Base-by-base conservation (phyloP, 2,888 invertebrate genomes). In the Notocelia uddmanniana region DNA sequence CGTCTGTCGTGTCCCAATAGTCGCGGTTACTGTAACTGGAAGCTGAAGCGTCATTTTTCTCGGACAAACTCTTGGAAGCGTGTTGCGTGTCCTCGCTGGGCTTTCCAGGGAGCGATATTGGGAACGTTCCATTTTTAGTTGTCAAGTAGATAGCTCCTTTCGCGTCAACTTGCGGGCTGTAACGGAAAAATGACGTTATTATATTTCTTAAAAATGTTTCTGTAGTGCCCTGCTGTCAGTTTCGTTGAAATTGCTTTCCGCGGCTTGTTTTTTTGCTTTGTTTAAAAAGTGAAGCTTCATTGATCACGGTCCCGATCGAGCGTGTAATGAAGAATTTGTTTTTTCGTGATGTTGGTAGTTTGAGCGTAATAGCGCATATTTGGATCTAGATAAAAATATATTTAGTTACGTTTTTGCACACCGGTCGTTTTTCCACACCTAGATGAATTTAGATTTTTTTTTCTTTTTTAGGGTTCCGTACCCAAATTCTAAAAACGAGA, bases 101-200 rank as follows among this genome's bases (percentile, higher is more conserved):
- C 80, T 84, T 85, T 80, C 85, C 79, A 81, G 91, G 87, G 87
- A 93, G 86, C 85, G 87, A 85, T 91, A 93, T 92, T 90, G 93
- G 92, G 88, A 90, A 92, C 80, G 93, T 93, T 87, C 89, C 92
- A 88, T 93, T 93, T 87, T 91, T 89, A 81, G 91, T 91, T 81
- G 93, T 91, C 89, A 93, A 91, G 88, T 91, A 93, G 83, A 93
- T 88, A 77, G 92, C 91, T 85, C 93, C 93, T 87, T 92, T 93
- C 74, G 87, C 88, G 79, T 89, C 86, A 76, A 81, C 87, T 78
- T 81, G 81, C 74, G 83, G 82, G 79, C 83, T 80, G 79, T 88
- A 89, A 85, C 76, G 78, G 75, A 81, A 79, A 83, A 74, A 83
- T 76, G 63, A 76, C 77, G 77, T 73, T 67, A 74, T 70, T 71